Evolutionary conservation across 2,888 invertebrate species (phyloP).

Genomic region (Thymelicus lineola): DNA sequence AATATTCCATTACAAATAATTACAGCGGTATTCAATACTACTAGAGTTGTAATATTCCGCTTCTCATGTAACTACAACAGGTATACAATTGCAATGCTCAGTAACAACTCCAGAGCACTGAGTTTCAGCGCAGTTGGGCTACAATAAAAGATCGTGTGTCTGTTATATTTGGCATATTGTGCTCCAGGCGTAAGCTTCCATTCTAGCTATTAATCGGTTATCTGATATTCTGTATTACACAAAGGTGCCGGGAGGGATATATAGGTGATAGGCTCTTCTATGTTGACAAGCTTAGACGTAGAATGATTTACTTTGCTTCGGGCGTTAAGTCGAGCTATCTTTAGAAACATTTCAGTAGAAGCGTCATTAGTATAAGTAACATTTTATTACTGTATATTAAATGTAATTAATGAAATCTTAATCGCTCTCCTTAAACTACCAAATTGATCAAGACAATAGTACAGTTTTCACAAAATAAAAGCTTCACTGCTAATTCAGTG

Average conservation of each 20-base stretch:
- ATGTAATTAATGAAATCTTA: too few relatives aligned
- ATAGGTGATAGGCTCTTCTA: not conserved
- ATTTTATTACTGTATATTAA: not conserved
- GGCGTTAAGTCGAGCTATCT: not conserved
- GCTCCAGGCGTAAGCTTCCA: not conserved
- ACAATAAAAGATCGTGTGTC: not conserved
- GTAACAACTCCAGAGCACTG: not conserved
- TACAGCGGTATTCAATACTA: too few relatives aligned
- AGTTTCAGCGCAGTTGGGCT: not conserved
- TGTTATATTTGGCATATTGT: not conserved
- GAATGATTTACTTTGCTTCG: not conserved
- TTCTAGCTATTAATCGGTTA: slow-evolving; percentile 2
- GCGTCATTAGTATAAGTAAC: not conserved
- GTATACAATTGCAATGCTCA: too few relatives aligned
- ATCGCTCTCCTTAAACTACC: too few relatives aligned
- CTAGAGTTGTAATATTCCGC: too few relatives aligned
- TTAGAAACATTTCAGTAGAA: not conserved
- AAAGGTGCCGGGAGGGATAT: not conserved
- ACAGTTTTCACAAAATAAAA: too few relatives aligned
- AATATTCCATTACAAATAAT: too few relatives aligned
- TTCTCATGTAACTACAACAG: too few relatives aligned
- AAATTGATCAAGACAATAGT: too few relatives aligned
- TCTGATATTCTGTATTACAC: not conserved
- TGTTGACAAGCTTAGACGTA: not conserved
- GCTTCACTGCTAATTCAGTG: too few relatives aligned